Base-by-base conservation (phyloP, 2,888 invertebrate species). In the Idaea aversata region DNA sequence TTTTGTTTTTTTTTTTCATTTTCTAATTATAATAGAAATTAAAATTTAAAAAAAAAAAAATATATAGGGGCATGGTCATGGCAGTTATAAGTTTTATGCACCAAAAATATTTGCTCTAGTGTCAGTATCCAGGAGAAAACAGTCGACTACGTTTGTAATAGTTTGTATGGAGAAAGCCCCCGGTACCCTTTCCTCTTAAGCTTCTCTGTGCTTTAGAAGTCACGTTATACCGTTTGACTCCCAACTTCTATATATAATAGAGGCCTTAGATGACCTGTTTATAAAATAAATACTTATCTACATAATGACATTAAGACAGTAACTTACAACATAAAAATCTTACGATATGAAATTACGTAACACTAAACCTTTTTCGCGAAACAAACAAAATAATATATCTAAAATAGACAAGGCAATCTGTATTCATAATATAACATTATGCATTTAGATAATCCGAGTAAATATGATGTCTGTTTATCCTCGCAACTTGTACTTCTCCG, bases 391-490 rank as follows among this genome's bases (percentile, higher is more conserved):
- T 47, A 6, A 47, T 47, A 47, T 13, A 47, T 47, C 47, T 10
- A 47, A 7, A 7, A 47, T 47, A 47, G 47, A 47, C 47, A 47
- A 47, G 10, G 47, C 47, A 47, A 10, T 47, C 47, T 47, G 47
- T 47, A 47, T 47, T 47, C 47, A 47, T 47, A 47, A 47, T 47
- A 47, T 47, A 47, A 47, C 47, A 47, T 47, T 47, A 47, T 47
- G 47, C 47, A 47, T 47, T 47, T 47, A 10, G 47, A 47, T 47
- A 47, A 47, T 47, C 47, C 47, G 47, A 47, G 47, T 47, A 47
- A 47, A 47, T 47, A 47, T 47, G 47, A 47, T 47, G 47, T 7
- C 47, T 47, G 25, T 47, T 47, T 47, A 47, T 47, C 47, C 47
- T 47, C 47, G 47, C 47, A 47, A 47, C 47, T 47, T 47, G 47